Base-by-base conservation (phyloP, 2,888 invertebrate genomes). In the Aricia artaxerxes region DNA sequence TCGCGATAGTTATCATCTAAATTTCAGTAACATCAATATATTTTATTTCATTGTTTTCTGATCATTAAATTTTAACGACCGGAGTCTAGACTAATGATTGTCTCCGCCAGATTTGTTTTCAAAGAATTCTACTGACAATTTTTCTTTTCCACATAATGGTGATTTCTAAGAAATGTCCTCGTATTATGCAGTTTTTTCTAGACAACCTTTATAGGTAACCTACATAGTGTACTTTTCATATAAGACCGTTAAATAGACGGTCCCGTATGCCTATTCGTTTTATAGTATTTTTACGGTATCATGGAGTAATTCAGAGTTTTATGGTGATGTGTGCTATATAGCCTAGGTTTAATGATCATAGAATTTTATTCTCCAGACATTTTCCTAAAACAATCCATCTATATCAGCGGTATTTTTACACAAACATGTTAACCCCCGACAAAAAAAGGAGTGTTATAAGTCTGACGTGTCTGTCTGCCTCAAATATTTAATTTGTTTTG, bases 231-330 rank as follows among this genome's bases (percentile, higher is more conserved):
- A 53, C 49, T 24, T 49, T 53, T 75, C 44, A 75, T 53, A 49
- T 35, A 76, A 76, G 13, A 35, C 76, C 57, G 53, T 53, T 57
- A 57, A 75, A 57, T 57, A 76, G 76, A 57, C 76, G 31, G 13
- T 53, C 75, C n/a, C 24, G 75, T 75, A 13, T 35, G 76, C 76
- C 57, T 76, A 57, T 76, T 76, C 76, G 57, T 76, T 76, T 76
- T 57, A 76, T 76, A 35, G 76, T 76, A 76, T 57, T 76, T 76
- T 76, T 76, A 76, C 76, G 76, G 76, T 76, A 76, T 76, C 57
- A 57, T 31, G 6, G 53, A 35, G 57, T 76, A 57, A 76, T 53
- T 76, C 76, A 76, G 16, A 76, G 76, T 53, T 76, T 76, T 76
- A 76, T 76, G 57, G 76, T 76, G 76, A 76, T 76, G 76, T 53